Conservation (phyloP, 2,888 invertebrate species). For the Trileptium ribeirensis region DNA sequence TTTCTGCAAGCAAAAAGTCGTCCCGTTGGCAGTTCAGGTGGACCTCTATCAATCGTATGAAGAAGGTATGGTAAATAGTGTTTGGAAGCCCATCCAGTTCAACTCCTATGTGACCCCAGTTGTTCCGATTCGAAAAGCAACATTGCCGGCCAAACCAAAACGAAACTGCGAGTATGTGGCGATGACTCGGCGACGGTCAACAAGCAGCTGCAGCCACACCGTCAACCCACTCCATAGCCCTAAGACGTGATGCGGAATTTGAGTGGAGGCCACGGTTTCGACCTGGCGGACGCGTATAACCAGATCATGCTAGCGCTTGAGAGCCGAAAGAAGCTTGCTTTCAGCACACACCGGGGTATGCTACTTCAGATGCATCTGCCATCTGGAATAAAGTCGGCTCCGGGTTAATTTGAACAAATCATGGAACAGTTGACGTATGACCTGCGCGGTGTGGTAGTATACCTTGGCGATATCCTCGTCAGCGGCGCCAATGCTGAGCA, state of each 20-base stretch:
- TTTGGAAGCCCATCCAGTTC: neutral
- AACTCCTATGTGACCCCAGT: neutral
- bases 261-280: neutral
- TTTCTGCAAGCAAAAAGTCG: too few relatives aligned
- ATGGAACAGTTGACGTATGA: neutral
- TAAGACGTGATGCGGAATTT: neutral
- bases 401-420: too few relatives aligned
- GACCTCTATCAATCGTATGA: too few relatives aligned
- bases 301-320: neutral
- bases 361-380: neutral
- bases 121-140: neutral
- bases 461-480: neutral
- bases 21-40: too few relatives aligned
- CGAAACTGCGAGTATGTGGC: neutral
- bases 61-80: neutral
- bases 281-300: neutral
- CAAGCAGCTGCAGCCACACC: neutral
- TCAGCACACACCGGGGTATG: neutral
- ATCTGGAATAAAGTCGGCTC: too few relatives aligned
- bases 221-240: neutral
- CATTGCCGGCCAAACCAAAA: neutral
- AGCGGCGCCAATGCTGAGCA: too few relatives aligned
- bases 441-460: neutral
- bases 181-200: neutral
- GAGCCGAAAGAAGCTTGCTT: neutral